Evolutionary conservation across 2,113 vertebrate genomes (phyloP).

Genomic region (Phrynosoma platyrhinos): DNA sequence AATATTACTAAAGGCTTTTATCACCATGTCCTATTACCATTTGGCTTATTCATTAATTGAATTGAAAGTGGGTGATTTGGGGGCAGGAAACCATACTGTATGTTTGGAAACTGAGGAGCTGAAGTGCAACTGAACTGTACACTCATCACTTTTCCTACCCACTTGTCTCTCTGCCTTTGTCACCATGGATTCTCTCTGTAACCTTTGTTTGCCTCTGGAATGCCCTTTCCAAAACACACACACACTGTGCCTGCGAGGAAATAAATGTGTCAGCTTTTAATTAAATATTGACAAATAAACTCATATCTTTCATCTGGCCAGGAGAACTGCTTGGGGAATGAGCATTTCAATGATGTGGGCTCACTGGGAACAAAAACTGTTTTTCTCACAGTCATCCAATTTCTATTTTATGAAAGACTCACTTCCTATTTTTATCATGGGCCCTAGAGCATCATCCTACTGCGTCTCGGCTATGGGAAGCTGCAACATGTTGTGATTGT

Average conservation of each 20-base stretch:
- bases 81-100: not conserved
- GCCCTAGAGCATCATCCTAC: not conserved
- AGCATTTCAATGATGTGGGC: conserved; percentile 22
- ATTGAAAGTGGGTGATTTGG: not conserved
- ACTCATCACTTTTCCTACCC: not conserved
- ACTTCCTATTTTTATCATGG: too few species aligned
- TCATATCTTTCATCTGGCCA: not conserved
- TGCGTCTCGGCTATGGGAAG: not conserved
- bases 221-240: not conserved
- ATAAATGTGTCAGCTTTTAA: conserved; percentile 41
- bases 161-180: conserved; percentile 19
- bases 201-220: conserved; percentile 34
- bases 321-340: conserved; percentile 2
- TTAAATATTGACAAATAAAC: conserved; percentile 32
- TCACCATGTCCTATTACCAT: not conserved
- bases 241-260: not conserved
- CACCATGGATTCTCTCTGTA: conserved; percentile 14
- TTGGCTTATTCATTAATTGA: conserved; percentile 7
- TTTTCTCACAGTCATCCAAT: not conserved
- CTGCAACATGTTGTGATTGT: not conserved
- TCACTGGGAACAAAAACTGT: conserved; percentile 8
- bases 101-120: conserved; percentile 21
- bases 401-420: not conserved
- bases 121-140: not conserved
- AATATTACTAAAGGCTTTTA: not conserved